Conservation (phyloP, 1,140 invertebrate species). For the Neodiprion virginianus region DNA sequence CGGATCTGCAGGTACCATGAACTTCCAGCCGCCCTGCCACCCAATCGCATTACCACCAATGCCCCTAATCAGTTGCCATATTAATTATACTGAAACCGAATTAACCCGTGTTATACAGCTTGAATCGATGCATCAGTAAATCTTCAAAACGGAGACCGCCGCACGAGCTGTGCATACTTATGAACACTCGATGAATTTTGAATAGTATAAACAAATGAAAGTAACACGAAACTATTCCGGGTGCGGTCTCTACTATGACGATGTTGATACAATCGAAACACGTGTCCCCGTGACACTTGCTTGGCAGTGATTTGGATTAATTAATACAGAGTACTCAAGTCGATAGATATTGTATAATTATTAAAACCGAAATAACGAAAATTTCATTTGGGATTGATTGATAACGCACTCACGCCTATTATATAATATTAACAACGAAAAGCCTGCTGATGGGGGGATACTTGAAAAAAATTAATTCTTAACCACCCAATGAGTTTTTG, state of each 20-base stretch:
- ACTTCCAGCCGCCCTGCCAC: conserved; percentile 18
- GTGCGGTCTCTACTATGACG: no score
- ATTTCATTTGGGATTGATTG: no score
- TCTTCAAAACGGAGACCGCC: no score
- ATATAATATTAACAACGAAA: background rate
- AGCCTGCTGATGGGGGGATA: background rate
- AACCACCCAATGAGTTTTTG: background rate
- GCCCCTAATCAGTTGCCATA: conserved; percentile 2
- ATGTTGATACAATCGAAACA: no score
- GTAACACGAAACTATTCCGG: no score
- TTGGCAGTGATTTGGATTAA: conserved; percentile 41
- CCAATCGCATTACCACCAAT: background rate
- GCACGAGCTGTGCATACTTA: no score
- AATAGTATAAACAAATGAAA: no score
- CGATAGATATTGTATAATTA: no score
- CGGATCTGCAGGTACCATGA: conserved; percentile 28
- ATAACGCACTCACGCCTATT: background rate
- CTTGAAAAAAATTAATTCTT: background rate
- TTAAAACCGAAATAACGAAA: background rate
- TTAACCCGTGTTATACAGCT: background rate
- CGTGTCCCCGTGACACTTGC: conserved; percentile 31
- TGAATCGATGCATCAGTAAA: background rate
- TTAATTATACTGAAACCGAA: background rate
- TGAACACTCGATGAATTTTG: no score
- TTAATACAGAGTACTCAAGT: background rate